Conservation (phyloP, 2,113 vertebrate species). For the Daphoenositta chrysoptera region DNA sequence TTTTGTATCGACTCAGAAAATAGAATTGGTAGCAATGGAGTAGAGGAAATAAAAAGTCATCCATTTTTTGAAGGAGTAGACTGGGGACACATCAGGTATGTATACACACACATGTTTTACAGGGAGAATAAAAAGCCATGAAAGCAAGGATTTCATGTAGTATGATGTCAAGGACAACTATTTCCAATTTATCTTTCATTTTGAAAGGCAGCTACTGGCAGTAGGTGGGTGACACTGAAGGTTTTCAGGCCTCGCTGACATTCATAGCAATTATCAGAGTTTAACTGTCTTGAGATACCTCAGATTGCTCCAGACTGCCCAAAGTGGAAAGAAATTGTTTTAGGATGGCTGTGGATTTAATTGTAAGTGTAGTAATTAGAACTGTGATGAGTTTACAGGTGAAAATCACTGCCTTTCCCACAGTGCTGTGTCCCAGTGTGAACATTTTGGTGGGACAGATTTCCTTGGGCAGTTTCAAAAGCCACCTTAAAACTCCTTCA, state of each 20-base stretch:
- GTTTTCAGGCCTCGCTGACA: background rate
- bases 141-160: background rate
- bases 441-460: background rate
- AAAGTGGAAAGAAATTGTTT: background rate
- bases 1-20: slow-evolving; percentile 94
- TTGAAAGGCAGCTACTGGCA: background rate
- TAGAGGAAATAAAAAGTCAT: slow-evolving; percentile 95
- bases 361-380: background rate
- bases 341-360: background rate
- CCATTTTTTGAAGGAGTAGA: slow-evolving; percentile 94
- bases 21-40: slow-evolving; percentile 87
- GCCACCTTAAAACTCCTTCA: background rate
- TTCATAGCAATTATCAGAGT: background rate
- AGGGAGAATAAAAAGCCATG: background rate
- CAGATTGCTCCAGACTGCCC: background rate
- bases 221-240: background rate
- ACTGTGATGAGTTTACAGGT: background rate
- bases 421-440: background rate
- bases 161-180: background rate
- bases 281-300: background rate
- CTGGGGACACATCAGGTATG: slow-evolving; percentile 97
- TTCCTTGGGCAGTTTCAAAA: background rate
- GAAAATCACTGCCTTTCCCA: background rate
- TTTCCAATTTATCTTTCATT: background rate
- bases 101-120: background rate